Conservation (phyloP, 2,797 vertebrate species). For the Cuculus canorus region DNA sequence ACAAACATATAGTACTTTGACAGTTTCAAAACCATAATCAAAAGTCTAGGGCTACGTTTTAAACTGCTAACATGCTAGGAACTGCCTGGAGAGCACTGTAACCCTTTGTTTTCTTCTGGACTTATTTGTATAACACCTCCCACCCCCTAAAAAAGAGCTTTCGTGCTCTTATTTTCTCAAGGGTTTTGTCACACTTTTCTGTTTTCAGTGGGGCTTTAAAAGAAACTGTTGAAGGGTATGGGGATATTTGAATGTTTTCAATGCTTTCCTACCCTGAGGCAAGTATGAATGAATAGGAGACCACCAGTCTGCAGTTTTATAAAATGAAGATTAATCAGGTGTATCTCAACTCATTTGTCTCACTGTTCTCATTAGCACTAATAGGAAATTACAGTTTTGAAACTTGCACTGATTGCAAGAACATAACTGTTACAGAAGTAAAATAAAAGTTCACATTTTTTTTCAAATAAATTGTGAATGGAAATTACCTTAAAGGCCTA, state of each 20-base stretch:
- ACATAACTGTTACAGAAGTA: not conserved
- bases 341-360: not conserved
- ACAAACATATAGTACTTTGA: not conserved
- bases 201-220: not conserved
- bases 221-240: not conserved
- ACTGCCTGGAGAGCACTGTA: not conserved
- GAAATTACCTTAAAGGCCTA: not conserved
- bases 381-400: not conserved
- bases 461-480: not conserved
- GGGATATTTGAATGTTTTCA: not conserved
- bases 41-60: not conserved
- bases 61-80: not conserved
- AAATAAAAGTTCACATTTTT: not conserved
- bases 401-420: not conserved
- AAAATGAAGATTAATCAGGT: conserved; percentile 32
- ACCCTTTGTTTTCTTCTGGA: not conserved
- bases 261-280: not conserved
- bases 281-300: not conserved
- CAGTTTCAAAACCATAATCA: not conserved
- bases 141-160: not conserved
- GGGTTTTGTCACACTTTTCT: not conserved
- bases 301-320: not conserved
- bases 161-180: not conserved
- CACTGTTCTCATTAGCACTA: conserved; percentile 10
- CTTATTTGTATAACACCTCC: not conserved